Base-by-base conservation (phyloP, 2,797 vertebrate species). In the Allobates femoralis region DNA sequence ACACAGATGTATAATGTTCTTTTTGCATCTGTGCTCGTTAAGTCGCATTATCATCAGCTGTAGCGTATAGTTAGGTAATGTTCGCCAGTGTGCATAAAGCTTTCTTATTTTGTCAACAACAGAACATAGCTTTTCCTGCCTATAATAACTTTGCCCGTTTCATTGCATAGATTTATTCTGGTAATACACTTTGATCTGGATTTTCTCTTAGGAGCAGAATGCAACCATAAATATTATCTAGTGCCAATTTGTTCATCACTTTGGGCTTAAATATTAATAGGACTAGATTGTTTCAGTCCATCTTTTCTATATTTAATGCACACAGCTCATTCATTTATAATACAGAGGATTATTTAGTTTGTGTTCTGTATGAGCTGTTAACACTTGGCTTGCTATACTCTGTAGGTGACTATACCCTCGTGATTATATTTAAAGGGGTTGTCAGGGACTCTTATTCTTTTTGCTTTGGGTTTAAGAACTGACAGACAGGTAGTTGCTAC, bases 261-360 rank as follows among this genome's bases (percentile, higher is more conserved):
- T 34, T 26, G 51, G 60, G 30, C 12, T 84, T 69, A 88, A 85
- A 74, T 81, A 85, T 88, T 88, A 76, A 88, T 85, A 75, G 56
- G 46, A n/a, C 2, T 76, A 81, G 87, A 85, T 75, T 77, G 46
- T 77, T 85, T 81, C 87, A 34, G 71, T 81, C 69, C 78, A 85
- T 30, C 58, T 81, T 66, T 85, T 88, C 51, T 81, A 85, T 88
- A 76, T 81, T 85, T 80, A 76, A 88, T 84, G 77, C 12, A 55
- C 71, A 75, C 34, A 73, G 76, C 79, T 88, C 56, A 67, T 76
- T 67, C 67, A 81, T 85, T 64, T 81, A 84, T 80, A 81, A 88
- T 84, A 77, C 26, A 62, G 55, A n/a, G 73, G 55, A 84, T 80
- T 58, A 30, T 55, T 83, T 83, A n/a, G 77, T 69, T 79, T 84